These are phyloP conservation scores for Drosophila merina DNA, from an alignment of 2,888 invertebrate genomes.

Conservation along the genomic window DNA sequence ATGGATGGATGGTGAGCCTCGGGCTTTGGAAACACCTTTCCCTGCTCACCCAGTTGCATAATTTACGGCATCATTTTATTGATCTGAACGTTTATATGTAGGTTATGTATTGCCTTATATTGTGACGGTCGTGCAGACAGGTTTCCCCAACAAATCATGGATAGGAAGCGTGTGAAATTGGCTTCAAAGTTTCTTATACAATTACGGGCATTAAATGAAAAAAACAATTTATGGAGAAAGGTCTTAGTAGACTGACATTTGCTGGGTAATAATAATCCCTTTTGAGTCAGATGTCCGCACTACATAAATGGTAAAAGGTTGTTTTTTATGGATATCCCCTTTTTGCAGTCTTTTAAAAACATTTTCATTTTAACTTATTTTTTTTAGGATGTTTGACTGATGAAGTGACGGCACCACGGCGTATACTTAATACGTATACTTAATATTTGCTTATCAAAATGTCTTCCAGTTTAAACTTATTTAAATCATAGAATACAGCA, in stretches of 20 bases:
- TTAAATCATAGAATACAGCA: too few relatives aligned
- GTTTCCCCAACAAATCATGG: constrained; percentile 26
- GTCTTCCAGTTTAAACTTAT: too few relatives aligned
- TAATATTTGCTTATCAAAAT: too few relatives aligned
- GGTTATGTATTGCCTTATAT: constrained; percentile 60
- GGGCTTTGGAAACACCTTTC: constrained; percentile 68
- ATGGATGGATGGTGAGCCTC: constrained; percentile 32
- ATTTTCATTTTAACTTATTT: too few relatives aligned
- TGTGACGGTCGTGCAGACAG: constrained; percentile 25
- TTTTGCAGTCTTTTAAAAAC: too few relatives aligned
- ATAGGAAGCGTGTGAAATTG: constrained; percentile 43
- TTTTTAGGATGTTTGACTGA: too few relatives aligned
- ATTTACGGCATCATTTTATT: constrained; percentile 70
- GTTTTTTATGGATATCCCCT: too few relatives aligned
- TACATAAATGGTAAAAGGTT: too few relatives aligned
- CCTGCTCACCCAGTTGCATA: constrained; percentile 63
- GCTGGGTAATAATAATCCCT: not conserved
- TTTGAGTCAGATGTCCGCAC: too few relatives aligned
- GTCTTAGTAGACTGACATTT: constrained; percentile 22
- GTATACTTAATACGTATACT: too few relatives aligned
- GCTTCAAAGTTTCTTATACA: constrained; percentile 17
- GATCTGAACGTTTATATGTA: constrained; percentile 67
- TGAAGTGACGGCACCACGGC: too few relatives aligned
- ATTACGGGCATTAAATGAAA: constrained; percentile 4
- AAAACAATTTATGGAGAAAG: constrained; percentile 23